These are phyloP conservation scores for Pardalotus punctatus DNA, from an alignment of 2,113 vertebrate genomes.

Conservation along the genomic window DNA sequence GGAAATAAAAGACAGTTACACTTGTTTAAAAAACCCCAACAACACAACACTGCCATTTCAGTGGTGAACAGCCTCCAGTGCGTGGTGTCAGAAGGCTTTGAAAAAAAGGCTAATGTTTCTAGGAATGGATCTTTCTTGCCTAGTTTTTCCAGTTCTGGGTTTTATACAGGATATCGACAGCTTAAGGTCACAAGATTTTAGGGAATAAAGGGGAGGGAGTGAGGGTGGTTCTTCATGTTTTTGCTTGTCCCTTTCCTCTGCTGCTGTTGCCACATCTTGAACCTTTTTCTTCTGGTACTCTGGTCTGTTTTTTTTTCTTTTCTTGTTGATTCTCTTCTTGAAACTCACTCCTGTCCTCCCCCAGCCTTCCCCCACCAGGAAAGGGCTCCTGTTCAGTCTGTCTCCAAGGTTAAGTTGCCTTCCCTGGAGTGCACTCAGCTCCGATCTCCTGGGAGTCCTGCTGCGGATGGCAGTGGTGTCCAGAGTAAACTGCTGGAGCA, in stretches of 20 bases:
- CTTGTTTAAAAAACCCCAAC: background rate
- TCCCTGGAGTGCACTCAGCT: background rate
- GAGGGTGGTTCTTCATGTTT: background rate
- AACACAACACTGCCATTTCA: constrained; percentile 32
- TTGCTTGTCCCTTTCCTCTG: constrained; percentile 7
- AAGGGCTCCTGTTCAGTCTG: constrained; percentile 20
- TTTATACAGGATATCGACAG: background rate
- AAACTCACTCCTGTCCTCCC: background rate
- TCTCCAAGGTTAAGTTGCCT: background rate
- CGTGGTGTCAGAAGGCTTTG: constrained; percentile 25
- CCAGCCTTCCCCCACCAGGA: background rate
- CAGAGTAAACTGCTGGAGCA: constrained; percentile 54
- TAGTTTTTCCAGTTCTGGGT: constrained; percentile 17
- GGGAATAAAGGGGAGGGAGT: background rate
- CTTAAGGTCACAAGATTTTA: background rate
- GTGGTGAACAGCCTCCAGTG: constrained; percentile 51
- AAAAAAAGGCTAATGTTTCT: background rate
- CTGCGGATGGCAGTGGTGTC: background rate
- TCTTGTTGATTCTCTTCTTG: background rate
- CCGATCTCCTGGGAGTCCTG: background rate
- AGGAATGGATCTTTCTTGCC: background rate
- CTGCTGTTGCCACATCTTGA: constrained; percentile 20
- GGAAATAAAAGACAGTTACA: constrained; percentile 63
- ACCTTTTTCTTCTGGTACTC: background rate
- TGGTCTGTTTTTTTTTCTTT: background rate